These are phyloP conservation scores for Endomychus coccineus DNA, from an alignment of 2,888 invertebrate genomes.

Conservation along the genomic window DNA sequence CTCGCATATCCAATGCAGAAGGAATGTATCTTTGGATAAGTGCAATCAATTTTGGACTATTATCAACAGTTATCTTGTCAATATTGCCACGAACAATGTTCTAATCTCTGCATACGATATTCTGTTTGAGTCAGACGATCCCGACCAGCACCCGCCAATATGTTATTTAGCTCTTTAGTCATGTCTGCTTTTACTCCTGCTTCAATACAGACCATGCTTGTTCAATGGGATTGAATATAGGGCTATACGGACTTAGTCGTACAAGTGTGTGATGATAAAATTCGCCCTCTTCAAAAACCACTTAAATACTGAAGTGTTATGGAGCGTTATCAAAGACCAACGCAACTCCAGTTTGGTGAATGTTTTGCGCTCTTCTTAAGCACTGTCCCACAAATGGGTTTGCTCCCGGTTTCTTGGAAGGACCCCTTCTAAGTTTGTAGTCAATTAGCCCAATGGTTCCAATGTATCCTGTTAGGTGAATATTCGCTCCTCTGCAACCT, in stretches of 20 bases:
- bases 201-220: constrained; percentile 2
- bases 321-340: too few species aligned
- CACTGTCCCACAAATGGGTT: constrained; percentile 1
- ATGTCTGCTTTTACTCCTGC: constrained; percentile 3
- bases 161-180: too few species aligned
- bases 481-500: constrained; percentile 12
- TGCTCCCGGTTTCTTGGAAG: constrained; percentile 3
- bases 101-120: too few species aligned
- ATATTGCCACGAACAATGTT: too few species aligned
- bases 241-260: too few species aligned
- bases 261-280: too few species aligned
- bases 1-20: too few species aligned
- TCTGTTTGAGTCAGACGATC: constrained; percentile 4
- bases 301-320: too few species aligned
- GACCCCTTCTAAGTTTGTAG: constrained; percentile 1
- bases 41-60: too few species aligned
- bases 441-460: background rate
- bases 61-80: too few species aligned
- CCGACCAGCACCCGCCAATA: constrained; percentile 4
- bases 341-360: constrained; percentile 2
- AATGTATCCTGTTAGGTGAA: constrained; percentile 7
- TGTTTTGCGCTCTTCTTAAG: constrained; percentile 2
- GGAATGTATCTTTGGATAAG: too few species aligned
- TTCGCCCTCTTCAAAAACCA: too few species aligned
- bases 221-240: constrained; percentile 8